A percentile compares a stretch with the other conserved stretches of the same genome.
phyloP scores from a whole-genome alignment of 2,888 invertebrate genomes.

The Oegoconia quadripuncta region DNA sequence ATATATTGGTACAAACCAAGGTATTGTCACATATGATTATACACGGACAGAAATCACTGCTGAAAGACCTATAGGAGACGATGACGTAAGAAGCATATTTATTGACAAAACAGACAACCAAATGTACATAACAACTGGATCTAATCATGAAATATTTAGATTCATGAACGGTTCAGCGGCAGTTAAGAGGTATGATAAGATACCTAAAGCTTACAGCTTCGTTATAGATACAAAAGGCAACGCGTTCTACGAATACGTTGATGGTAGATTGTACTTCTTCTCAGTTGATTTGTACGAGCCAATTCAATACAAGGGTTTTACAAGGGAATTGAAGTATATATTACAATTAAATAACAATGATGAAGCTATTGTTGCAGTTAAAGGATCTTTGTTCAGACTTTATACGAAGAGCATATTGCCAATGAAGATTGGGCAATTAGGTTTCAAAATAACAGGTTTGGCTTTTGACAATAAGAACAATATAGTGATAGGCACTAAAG shows the following conservation, averaged over 20 bases:
- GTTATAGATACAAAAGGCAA: constrained; percentile 59
- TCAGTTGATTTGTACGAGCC: constrained; percentile 60
- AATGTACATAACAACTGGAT: constrained; percentile 65
- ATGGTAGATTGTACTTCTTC: constrained; percentile 65
- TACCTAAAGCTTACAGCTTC: constrained; percentile 65
- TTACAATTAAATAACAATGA: constrained; percentile 56
- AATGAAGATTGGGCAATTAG: constrained; percentile 57
- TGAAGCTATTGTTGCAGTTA: constrained; percentile 63
- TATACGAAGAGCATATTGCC: constrained; percentile 57
- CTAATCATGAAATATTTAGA: constrained; percentile 57
- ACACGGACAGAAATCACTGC: constrained; percentile 52
- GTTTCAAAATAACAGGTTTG: constrained; percentile 65
- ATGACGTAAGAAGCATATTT: constrained; percentile 62
- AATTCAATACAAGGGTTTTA: constrained; percentile 66
- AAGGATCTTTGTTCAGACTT: constrained; percentile 56
- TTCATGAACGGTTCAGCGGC: constrained; percentile 66
- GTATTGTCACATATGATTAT: constrained; percentile 58
- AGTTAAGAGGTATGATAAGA: constrained; percentile 59
- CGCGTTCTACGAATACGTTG: constrained; percentile 62
- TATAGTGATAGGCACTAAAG: constrained; percentile 65
- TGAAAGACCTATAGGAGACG: constrained; percentile 66
- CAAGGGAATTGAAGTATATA: constrained; percentile 63
- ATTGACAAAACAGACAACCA: constrained; percentile 59
- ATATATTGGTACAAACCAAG: constrained; percentile 69
- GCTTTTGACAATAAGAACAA: constrained; percentile 61